phyloP scores from a whole-genome alignment of 2,113 vertebrate genomes.

The Myocastor coypus region DNA sequence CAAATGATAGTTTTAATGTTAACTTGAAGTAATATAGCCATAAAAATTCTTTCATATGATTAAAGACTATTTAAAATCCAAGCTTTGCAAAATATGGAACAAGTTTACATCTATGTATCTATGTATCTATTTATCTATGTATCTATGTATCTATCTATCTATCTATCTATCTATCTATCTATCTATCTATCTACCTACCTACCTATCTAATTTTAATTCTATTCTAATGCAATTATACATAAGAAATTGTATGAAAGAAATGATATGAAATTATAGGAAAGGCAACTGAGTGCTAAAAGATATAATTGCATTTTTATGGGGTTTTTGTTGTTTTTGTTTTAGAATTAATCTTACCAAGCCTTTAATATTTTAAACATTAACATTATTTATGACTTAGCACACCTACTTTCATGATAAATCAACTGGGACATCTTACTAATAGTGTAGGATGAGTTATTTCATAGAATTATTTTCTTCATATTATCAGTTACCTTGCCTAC shows the following conservation, averaged over 20 bases:
- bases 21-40: not conserved
- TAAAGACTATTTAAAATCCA: conserved; percentile 30
- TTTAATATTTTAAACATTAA: not conserved
- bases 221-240: not conserved
- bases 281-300: not conserved
- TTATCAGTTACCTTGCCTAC: not conserved
- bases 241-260: not conserved
- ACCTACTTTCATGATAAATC: not conserved
- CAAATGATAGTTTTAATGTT: not conserved
- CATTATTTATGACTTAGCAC: not conserved
- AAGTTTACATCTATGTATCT: not conserved
- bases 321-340: not conserved
- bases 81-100: conserved; percentile 29
- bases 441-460: not conserved
- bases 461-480: not conserved
- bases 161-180: not conserved
- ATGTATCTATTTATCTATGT: not conserved
- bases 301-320: not conserved
- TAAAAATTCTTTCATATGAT: not conserved
- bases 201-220: conserved; percentile 1
- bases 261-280: not conserved
- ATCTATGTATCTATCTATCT: not conserved
- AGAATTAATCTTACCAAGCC: not conserved
- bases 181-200: not conserved
- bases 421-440: not conserved